These are phyloP conservation scores for Mycteria americana DNA, from an alignment of 2,797 vertebrate genomes.

Conservation along the genomic window DNA sequence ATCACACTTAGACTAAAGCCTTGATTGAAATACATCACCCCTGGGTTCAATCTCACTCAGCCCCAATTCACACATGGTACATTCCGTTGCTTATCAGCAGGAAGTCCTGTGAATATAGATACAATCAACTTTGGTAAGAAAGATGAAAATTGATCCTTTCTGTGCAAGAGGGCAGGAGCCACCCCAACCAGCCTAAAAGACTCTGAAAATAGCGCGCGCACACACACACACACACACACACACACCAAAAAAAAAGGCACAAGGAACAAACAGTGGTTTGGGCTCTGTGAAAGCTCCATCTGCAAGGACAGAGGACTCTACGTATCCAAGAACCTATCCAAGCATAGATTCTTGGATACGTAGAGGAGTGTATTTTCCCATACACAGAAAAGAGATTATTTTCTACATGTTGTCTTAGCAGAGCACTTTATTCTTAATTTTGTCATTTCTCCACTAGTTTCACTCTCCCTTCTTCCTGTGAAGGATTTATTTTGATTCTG, in stretches of 20 bases:
- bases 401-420: not conserved
- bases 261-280: not conserved
- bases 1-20: not conserved
- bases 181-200: not conserved
- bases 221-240: too few species aligned
- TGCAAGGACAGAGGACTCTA: not conserved
- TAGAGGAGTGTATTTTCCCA: not conserved
- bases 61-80: not conserved
- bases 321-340: not conserved
- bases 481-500: not conserved
- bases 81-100: not conserved
- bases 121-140: not conserved
- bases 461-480: not conserved
- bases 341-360: not conserved
- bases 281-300: not conserved
- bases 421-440: not conserved
- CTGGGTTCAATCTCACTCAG: not conserved
- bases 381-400: not conserved
- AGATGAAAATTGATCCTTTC: not conserved
- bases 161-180: not conserved
- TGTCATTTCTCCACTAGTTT: not conserved
- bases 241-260: not conserved
- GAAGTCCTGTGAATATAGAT: not conserved
- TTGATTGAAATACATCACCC: not conserved
- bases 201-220: not conserved